Conservation (phyloP, 2,888 invertebrate genomes). For the Drosophila atroscutellata region DNA sequence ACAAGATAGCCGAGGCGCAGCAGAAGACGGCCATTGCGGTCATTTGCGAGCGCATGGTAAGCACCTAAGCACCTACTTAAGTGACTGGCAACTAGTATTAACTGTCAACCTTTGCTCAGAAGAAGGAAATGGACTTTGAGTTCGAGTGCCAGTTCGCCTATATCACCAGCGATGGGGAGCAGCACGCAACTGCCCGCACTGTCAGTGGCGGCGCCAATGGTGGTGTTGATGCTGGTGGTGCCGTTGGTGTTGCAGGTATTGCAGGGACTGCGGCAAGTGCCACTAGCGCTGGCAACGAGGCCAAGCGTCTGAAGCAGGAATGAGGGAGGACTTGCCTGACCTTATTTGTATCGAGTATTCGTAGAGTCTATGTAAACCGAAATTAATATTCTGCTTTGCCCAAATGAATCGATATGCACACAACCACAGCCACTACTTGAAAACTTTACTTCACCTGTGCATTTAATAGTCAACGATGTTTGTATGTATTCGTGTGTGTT, state of each 20-base stretch:
- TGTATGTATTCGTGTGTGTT: constrained; percentile 53
- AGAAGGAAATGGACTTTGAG: constrained; percentile 82
- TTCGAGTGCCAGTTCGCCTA: constrained; percentile 84
- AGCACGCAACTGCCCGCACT: constrained; percentile 53
- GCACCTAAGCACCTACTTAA: constrained; percentile 28
- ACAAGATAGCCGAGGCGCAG: constrained; percentile 96
- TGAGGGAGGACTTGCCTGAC: constrained; percentile 60
- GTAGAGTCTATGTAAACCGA: constrained; percentile 44
- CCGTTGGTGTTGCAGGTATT: background rate
- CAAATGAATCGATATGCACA: constrained; percentile 31
- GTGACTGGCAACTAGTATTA: constrained; percentile 28
- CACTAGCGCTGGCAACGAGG: constrained; percentile 55
- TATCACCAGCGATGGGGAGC: constrained; percentile 72
- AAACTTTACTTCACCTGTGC: constrained; percentile 51
- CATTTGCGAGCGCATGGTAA: constrained; percentile 87
- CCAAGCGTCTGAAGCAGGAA: constrained; percentile 84
- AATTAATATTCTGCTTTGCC: constrained; percentile 24
- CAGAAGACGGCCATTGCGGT: constrained; percentile 97
- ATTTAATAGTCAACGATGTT: constrained; percentile 60
- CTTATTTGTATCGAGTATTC: constrained; percentile 23
- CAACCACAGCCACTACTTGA: constrained; percentile 4
- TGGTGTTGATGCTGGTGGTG: constrained; percentile 1
- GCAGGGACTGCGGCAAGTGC: constrained; percentile 6
- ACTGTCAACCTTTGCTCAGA: constrained; percentile 62
- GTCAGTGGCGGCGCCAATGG: constrained; percentile 22